Percentiles rank a stretch among this genome's conserved stretches.
phyloP scores from a whole-genome alignment of 1,140 invertebrate genomes.

The Drosophila suzukii region DNA sequence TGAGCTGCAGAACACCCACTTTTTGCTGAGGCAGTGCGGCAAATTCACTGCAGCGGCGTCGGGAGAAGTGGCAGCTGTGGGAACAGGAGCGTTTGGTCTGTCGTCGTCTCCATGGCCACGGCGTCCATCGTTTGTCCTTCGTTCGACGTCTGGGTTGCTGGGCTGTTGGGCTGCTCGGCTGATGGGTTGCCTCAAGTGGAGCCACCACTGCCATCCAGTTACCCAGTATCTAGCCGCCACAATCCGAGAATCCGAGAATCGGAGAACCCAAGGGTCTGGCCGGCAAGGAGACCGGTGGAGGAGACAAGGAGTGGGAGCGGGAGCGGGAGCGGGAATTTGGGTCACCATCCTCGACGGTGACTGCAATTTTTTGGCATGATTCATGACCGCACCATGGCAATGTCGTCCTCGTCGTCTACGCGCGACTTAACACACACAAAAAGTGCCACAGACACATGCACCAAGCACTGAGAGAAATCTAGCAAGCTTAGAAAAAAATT shows the following conservation, averaged over 20 bases:
- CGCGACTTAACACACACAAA: constrained; percentile 72
- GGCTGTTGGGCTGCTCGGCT: constrained; percentile 10
- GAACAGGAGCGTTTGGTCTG: constrained; percentile 14
- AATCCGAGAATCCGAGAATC: constrained; percentile 9
- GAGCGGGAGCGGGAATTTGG: constrained; percentile 50
- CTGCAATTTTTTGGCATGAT: constrained; percentile 77
- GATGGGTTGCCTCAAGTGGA: constrained; percentile 48
- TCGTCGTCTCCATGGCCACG: constrained; percentile 53
- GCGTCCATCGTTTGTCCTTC: constrained; percentile 41
- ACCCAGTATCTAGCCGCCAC: background rate
- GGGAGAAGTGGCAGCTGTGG: constrained; percentile 4
- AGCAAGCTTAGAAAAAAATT: too few species aligned
- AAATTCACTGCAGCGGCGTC: constrained; percentile 63
- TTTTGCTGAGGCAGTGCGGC: constrained; percentile 57
- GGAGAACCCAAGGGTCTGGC: constrained; percentile 4
- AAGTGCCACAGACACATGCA: constrained; percentile 23
- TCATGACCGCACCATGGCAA: constrained; percentile 65
- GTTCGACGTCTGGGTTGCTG: constrained; percentile 32
- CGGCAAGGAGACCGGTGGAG: background rate
- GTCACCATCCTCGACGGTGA: constrained; percentile 58
- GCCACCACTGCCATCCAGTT: constrained; percentile 6
- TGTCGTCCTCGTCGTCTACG: constrained; percentile 50
- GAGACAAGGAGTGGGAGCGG: background rate
- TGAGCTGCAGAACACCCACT: constrained; percentile 43
- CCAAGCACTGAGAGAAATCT: constrained; percentile 22